A percentile compares a stretch with the other conserved stretches of the same genome.
phyloP scores from a whole-genome alignment of 2,113 vertebrate genomes.

The Lethenteron camtschaticum region DNA sequence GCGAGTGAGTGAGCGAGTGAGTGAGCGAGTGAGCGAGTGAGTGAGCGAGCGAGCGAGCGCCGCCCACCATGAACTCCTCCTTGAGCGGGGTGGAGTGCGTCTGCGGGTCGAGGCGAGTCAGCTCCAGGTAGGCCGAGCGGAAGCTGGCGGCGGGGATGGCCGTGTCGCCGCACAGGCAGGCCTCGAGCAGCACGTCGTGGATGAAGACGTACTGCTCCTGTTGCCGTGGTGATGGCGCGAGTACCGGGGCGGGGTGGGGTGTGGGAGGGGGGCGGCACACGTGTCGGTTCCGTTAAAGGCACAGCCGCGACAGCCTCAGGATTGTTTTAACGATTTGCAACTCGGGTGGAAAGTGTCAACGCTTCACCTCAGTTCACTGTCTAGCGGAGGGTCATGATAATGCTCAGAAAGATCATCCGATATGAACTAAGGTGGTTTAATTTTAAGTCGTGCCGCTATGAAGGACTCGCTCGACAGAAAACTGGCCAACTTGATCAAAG shows the following conservation, averaged over 20 bases:
- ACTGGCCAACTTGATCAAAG: too few relatives aligned
- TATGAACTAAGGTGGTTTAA: too few relatives aligned
- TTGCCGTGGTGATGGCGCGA: too few relatives aligned
- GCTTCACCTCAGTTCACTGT: too few relatives aligned
- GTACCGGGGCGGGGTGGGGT: not conserved
- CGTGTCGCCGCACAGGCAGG: slow-evolving; percentile 16
- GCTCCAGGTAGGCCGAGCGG: not conserved
- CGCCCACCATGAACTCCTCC: slow-evolving; percentile 21
- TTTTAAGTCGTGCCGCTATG: too few relatives aligned
- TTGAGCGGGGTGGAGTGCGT: slow-evolving; percentile 6
- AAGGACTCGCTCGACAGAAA: too few relatives aligned
- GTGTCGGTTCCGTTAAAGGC: too few relatives aligned
- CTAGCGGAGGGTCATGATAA: too few relatives aligned
- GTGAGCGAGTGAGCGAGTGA: not conserved
- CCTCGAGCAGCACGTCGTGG: slow-evolving; percentile 17
- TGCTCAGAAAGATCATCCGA: too few relatives aligned
- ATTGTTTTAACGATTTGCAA: too few relatives aligned
- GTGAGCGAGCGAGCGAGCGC: not conserved
- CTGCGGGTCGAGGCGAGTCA: slow-evolving; percentile 4
- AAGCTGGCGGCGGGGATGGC: slow-evolving; percentile 13
- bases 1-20: not conserved
- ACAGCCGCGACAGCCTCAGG: too few relatives aligned
- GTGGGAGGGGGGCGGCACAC: not conserved
- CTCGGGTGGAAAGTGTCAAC: too few relatives aligned
- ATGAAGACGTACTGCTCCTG: slow-evolving; percentile 24